Conservation (phyloP, 1,140 invertebrate genomes). For the Diplogasteroides magnus region DNA sequence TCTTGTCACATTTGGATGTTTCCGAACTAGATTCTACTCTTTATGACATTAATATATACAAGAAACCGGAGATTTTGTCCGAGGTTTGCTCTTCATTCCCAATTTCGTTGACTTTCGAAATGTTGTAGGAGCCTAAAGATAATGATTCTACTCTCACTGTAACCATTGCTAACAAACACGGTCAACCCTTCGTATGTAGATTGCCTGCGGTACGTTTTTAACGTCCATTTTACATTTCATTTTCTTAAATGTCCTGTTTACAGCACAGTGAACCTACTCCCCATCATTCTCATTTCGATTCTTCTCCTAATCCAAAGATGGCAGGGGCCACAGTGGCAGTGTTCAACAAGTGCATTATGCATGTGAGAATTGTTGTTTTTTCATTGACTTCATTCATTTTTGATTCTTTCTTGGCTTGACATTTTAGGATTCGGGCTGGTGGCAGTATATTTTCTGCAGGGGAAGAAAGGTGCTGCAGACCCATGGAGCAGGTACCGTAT, state of each 20-base stretch:
- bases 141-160: background rate
- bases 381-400: no score
- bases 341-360: background rate
- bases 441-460: background rate
- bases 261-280: background rate
- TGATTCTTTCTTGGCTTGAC: no score
- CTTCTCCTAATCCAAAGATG: background rate
- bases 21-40: background rate
- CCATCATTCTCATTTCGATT: background rate
- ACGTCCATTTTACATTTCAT: background rate
- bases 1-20: background rate
- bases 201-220: background rate
- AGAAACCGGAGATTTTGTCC: background rate
- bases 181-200: background rate
- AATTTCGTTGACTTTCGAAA: background rate
- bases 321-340: background rate
- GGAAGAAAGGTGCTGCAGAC: background rate
- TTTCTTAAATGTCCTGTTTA: background rate
- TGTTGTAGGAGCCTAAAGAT: background rate
- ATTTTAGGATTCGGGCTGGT: background rate
- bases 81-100: background rate
- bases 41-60: background rate
- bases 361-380: background rate
- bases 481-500: background rate
- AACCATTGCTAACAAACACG: background rate